Percentiles rank a stretch among this genome's conserved stretches.
These are phyloP conservation scores for Podilymbus podiceps DNA, from an alignment of 2,113 vertebrate species.

Conservation along the genomic window DNA sequence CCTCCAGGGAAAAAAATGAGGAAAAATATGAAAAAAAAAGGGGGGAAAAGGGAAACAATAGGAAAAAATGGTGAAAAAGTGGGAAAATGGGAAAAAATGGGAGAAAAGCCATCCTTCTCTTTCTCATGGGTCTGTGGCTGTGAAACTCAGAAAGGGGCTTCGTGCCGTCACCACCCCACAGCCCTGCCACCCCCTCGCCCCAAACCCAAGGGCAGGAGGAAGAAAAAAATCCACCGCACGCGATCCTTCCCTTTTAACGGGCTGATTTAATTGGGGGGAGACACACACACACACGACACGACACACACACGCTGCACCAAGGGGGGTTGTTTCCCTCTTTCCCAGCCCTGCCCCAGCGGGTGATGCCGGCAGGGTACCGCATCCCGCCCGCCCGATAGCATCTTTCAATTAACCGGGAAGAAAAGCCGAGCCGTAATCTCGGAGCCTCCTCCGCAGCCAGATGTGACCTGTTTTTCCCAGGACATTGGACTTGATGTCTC, in stretches of 20 bases:
- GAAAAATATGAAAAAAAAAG: neutral
- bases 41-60: neutral
- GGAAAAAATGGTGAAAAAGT: neutral
- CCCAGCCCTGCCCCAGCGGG: neutral
- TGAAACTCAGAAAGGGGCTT: neutral
- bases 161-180: fast-evolving
- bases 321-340: neutral
- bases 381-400: neutral
- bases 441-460: neutral
- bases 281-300: no score
- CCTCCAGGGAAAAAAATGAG: neutral
- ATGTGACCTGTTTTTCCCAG: neutral
- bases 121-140: neutral
- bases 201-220: neutral
- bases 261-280: neutral
- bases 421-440: neutral
- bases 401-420: neutral
- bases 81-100: neutral
- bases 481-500: neutral
- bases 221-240: fast-evolving
- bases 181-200: neutral
- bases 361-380: neutral
- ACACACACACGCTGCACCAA: no score
- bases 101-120: neutral
- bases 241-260: fast-evolving